Base-by-base conservation (phyloP, 1,140 invertebrate genomes). In the Drosophila auraria region DNA sequence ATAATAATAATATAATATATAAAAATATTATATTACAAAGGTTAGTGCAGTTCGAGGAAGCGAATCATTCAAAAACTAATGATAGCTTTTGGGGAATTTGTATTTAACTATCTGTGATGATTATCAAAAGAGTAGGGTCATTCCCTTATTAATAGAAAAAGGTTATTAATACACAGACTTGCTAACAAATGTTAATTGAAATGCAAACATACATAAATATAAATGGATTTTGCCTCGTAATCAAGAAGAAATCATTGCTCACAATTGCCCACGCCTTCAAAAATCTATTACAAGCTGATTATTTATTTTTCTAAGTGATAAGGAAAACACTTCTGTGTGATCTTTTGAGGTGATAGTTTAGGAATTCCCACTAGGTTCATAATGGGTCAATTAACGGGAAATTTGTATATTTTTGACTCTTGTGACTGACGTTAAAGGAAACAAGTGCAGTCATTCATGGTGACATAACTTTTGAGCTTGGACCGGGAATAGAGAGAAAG, bases 391-490 rank as follows among this genome's bases (percentile, higher is more conserved):
- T 56, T 56, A 38, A 23, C 17, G 14, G 30, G 17, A 38, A 20
- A 56, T 23, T 15, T 38, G 15, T 56, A 56, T 23, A 56, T 56
- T 23, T 56, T 56, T 38, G 33, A 56, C 14, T 56, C 12, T 56
- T 23, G 17, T n/a, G 42, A 25, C 20, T 58, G 15, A 58, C 14
- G 17, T 62, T 38, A 7, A 11, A 62, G 33, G 23, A 50, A 66
- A 44, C 27, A 36, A 66, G 8, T 45, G 49, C 27, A 44, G 8
- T 33, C 38, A 68, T 68, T 51, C 36, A 20, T n/a, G 27, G 6
- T 68, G 62, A 70, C 30, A 66, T 68, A 70, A 66, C 38, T 1
- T 2, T 12, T 70, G 27, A 70, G 66, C 47, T 45, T 36, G 15
- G n/a, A 44, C 30, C 15, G 11, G n/a, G 33, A 30, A 45, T 15